Evolutionary conservation across 2,797 vertebrate species (phyloP), one percentile per base, ranked within the genome.

Genomic region (Lepidocolaptes lacrymiger): DNA sequence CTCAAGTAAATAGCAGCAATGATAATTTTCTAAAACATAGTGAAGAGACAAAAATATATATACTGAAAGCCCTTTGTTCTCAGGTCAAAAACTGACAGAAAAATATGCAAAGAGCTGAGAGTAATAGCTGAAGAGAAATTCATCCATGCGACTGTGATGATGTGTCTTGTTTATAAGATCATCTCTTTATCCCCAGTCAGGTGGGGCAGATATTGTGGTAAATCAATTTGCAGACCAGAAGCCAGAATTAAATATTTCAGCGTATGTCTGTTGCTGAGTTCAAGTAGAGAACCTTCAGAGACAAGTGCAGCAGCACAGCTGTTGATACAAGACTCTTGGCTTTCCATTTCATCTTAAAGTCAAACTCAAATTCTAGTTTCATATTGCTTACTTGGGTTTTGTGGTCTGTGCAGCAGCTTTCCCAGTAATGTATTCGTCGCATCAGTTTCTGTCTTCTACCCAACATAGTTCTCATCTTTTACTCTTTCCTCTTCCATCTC

Each of bases 181-280:
- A 77, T 66, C 71, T 73, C 43, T 76, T 86, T 77, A 61, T 78
- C 32, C 72, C 22, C 36, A 62, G 37, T 84, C 32, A 78, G 58
- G 64, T 74, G 37, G n/a, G 59, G 43, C 48, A 48, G 41, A 85
- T 64, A 85, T 28, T 75, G 75, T 68, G 28, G 56, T 63, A 81
- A 95, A 94, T 83, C 68, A 85, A 14, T 87, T 58, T 79, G 37
- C 26, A 92, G 72, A 64, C 43, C 72, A 89, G 91, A 74, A 72
- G 64, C 27, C 75, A 91, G 58, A 93, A 87, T 80, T 82, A 89
- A 89, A 26, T 85, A 78, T 58, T 43, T 93, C 48, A 49, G 52
- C 41, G 46, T 77, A 95, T 2, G 12, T 37, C 72, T 86, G 12
- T 87, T 81, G 41, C 19, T 27, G 56, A 75, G 46, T 81, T 92